Evolutionary conservation across 2,888 invertebrate species (phyloP).

Genomic region (Dryadula phaetusa): DNA sequence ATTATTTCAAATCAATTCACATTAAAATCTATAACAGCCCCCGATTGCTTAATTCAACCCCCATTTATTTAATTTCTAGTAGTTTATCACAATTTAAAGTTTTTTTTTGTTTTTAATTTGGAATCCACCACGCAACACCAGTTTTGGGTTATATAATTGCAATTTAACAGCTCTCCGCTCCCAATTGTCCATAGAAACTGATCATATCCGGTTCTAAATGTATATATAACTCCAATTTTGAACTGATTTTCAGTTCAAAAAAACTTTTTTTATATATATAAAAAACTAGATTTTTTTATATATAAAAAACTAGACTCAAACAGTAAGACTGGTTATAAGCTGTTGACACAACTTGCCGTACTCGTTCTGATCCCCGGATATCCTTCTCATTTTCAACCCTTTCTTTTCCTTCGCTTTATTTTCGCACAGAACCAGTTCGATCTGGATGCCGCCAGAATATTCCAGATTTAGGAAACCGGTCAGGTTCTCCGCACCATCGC

Average conservation of each 20-base stretch:
- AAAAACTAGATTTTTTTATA: slow-evolving; percentile 17
- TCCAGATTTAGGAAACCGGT: slow-evolving; percentile 87
- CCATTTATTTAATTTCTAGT: slow-evolving; percentile 13
- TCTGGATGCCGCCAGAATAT: slow-evolving; percentile 93
- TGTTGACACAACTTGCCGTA: slow-evolving; percentile 95
- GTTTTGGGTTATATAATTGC: background rate
- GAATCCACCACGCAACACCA: slow-evolving; percentile 11
- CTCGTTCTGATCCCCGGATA: slow-evolving; percentile 94
- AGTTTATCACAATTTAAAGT: slow-evolving; percentile 19
- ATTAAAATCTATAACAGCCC: slow-evolving; percentile 27
- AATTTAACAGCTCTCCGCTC: background rate
- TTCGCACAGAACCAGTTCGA: slow-evolving; percentile 92
- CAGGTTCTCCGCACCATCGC: slow-evolving; percentile 62
- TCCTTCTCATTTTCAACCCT: slow-evolving; percentile 92
- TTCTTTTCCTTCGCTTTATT: slow-evolving; percentile 89
- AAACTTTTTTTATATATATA: slow-evolving; percentile 1
- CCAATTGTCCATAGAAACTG: background rate
- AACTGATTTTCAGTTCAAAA: background rate
- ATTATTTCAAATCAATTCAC: background rate
- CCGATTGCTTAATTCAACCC: slow-evolving; percentile 23
- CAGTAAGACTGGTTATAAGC: slow-evolving; percentile 93
- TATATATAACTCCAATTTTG: background rate
- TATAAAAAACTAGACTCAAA: slow-evolving; percentile 52
- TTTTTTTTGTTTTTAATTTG: slow-evolving; percentile 10
- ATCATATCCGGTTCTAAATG: background rate